Percentiles rank a stretch among this genome's conserved stretches.
These are phyloP conservation scores for Drosophila prolongata DNA, from an alignment of 2,888 invertebrate genomes.

Conservation along the genomic window DNA sequence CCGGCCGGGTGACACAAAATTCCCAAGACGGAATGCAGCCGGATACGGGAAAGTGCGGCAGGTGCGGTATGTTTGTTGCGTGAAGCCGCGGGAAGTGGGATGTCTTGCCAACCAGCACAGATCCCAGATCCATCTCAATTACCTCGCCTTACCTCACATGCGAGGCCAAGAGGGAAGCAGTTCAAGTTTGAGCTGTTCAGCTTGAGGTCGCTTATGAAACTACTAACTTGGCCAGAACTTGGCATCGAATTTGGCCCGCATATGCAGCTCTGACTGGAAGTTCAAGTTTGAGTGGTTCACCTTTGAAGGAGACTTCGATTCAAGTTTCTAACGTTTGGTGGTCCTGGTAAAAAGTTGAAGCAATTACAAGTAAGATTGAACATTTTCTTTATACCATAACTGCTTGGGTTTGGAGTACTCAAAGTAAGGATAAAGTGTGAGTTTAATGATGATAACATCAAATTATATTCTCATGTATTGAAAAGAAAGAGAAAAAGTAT, in stretches of 20 bases:
- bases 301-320: conserved; percentile 11
- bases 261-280: conserved; percentile 11
- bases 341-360: background rate
- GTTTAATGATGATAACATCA: too few species aligned
- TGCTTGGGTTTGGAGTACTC: background rate
- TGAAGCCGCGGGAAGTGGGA: conserved; percentile 24
- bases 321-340: background rate
- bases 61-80: conserved; percentile 30
- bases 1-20: conserved; percentile 27
- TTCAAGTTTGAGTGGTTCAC: conserved; percentile 33
- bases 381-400: background rate
- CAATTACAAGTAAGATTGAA: conserved; percentile 4
- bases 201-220: conserved; percentile 35
- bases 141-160: conserved; percentile 8
- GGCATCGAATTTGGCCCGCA: conserved; percentile 23
- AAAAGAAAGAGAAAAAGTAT: too few species aligned
- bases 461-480: too few species aligned
- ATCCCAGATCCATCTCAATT: conserved; percentile 37
- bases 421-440: too few species aligned
- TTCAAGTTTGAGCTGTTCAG: conserved; percentile 34
- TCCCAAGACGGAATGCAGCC: conserved; percentile 16
- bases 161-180: conserved; percentile 12
- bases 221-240: conserved; percentile 32
- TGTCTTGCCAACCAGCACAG: conserved; percentile 17
- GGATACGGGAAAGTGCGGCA: conserved; percentile 15